phyloP scores from a whole-genome alignment of 2,113 vertebrate species.

The Stigmatopora argus region DNA sequence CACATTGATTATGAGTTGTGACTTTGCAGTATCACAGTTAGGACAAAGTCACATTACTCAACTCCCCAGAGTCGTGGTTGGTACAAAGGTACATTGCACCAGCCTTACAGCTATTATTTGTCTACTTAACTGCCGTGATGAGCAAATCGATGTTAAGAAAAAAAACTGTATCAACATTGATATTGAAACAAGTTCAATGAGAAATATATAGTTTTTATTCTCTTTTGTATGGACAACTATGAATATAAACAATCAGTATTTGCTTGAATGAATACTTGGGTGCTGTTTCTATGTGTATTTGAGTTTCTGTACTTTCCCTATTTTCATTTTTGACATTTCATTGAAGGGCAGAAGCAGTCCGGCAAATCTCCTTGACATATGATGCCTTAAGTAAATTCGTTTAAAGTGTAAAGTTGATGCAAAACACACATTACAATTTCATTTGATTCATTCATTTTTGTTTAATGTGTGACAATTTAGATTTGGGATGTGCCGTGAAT shows the following conservation, averaged over 20 bases:
- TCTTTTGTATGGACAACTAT: not conserved
- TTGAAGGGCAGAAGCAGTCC: not conserved
- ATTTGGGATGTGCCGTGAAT: conserved; percentile 17
- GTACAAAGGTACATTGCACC: conserved; percentile 35
- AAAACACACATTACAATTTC: conserved; percentile 16
- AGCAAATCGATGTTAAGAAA: not conserved
- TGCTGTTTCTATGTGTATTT: not conserved
- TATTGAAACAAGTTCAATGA: not conserved
- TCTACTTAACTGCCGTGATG: not conserved
- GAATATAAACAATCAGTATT: not conserved
- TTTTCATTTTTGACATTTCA: not conserved
- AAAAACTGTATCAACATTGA: not conserved
- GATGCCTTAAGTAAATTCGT: conserved; percentile 9
- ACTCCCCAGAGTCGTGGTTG: conserved; percentile 32
- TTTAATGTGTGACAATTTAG: conserved; percentile 7
- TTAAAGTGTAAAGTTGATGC: not conserved
- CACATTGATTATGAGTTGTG: conserved; percentile 40
- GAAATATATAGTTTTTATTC: not conserved
- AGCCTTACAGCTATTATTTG: conserved; percentile 35
- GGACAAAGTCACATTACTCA: conserved; percentile 39
- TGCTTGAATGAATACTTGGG: not conserved
- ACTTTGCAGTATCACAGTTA: conserved; percentile 51
- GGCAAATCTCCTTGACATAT: not conserved
- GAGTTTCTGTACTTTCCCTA: not conserved
- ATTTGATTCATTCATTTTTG: conserved; percentile 9